Base-by-base conservation (phyloP, 2,888 invertebrate species). In the Aplocera efformata region DNA sequence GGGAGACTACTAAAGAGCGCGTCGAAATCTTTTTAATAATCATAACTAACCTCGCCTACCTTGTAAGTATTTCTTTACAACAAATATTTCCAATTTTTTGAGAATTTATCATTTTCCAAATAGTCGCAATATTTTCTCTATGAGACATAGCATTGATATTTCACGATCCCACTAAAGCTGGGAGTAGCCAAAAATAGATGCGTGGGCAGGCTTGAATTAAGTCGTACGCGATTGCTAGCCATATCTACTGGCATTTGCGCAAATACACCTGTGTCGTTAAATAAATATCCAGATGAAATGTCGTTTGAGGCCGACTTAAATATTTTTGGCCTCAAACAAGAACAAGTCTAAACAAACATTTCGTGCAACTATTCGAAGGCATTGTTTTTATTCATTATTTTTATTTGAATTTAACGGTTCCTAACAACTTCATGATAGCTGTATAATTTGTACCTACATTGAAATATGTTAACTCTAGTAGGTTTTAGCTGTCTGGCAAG, bases 181-280 rank as follows among this genome's bases (percentile, higher is more conserved):
- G 13, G 42, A 44, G 32, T 35, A 35, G 27, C 48, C 48, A 58
- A 57, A 60, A 67, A 67, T 63, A 64, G 53, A 38, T 30, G 63
- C 61, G 67, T 72, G 62, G 68, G 68, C 46, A 47, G 56, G 36
- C 47, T 43, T 56, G 62, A 57, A 54, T 61, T 52, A 54, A 56
- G 53, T 48, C 52, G 54, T 58, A 57, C 56, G 62, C 56, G 58
- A 50, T 53, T 38, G 36, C 54, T 48, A 47, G 43, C 44, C 48
- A 52, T 57, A n/a, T n/a, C n/a, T n/a, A 48, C 51, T 52, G 33
- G 49, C 49, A 51, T 55, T 31, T 60, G 50, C 53, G 46, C 52
- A 49, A 57, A 57, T 58, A 48, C n/a, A n/a, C 29, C 37, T 50
- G 45, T 35, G 38, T 32, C 30, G 43, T 48, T 32, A 30, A 40